Evolutionary conservation across 2,797 vertebrate species (phyloP), one percentile per base, ranked within the genome.

Genomic region (Capromys pilorides): DNA sequence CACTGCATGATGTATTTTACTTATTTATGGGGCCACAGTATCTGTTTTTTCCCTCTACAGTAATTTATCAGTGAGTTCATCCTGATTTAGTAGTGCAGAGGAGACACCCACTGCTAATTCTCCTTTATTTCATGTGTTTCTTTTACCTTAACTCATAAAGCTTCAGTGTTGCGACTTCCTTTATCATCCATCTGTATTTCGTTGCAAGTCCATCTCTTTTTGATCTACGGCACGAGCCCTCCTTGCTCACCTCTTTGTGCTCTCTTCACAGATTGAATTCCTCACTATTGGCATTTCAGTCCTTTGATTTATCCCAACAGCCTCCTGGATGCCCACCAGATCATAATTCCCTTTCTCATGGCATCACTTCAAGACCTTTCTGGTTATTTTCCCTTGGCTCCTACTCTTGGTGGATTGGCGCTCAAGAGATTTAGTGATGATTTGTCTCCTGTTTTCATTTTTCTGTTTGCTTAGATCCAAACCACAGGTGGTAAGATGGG

Each of bases 241-340:
- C 80, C 84, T 75, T 41, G 86, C 12, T 90, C 66, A 86, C 89
- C 91, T 90, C 88, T 95, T 95, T 85, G 86, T 95, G 87, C 88
- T 91, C 75, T 91, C 87, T 71, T 77, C 87, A 66, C 84, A 93
- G 94, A 94, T 89, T 90, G 93, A 94, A 51, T 84, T 89, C 83
- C 86, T 94, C 59, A 6, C 62, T 94, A 95, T 94, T 94, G 97
- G 96, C 94, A 62, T 94, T 95, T 91, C 62, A 77, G 96, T 54
- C 92, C 8, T 49, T 88, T 97, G 94, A 96, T 97, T 97, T 96
- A 96, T 95, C 86, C 84, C 79, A 73, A 75, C 92, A 91, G 90
- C 71, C 96, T 96, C 89, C 81, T 84, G 0, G 18, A 31, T 90
- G 93, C 91, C 91, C 77, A 86, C 81, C 41, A 26, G 93, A 86